A percentile compares a stretch with the other conserved stretches of the same genome.
Evolutionary conservation across 2,113 vertebrate species (phyloP).

Genomic region (Thinocorus orbignyianus): DNA sequence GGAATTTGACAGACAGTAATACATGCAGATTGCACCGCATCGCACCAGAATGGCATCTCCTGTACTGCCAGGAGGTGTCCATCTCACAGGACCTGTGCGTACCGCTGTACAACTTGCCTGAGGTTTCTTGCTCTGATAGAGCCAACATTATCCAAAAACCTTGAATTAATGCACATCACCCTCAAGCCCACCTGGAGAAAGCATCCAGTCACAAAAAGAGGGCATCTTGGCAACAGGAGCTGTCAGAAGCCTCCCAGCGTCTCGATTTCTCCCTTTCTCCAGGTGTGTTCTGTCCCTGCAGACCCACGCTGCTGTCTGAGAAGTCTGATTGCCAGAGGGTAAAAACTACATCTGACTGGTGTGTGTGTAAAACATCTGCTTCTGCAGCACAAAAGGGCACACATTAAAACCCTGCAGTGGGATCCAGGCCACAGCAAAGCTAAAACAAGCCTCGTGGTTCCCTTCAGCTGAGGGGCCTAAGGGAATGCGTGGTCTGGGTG

Average conservation of each 20-base stretch:
- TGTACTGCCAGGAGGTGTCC: background rate
- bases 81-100: background rate
- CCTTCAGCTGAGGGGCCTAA: rapidly evolving
- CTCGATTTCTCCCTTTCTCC: background rate
- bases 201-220: background rate
- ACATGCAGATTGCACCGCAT: background rate
- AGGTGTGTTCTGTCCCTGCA: background rate
- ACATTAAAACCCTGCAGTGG: background rate
- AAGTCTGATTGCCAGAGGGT: background rate
- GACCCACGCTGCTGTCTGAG: background rate
- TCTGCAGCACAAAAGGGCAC: background rate
- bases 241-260: background rate
- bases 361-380: background rate
- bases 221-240: background rate
- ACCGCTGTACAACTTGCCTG: background rate
- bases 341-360: background rate
- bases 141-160: background rate
- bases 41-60: background rate
- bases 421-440: background rate
- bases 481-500: rapidly evolving
- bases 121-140: background rate
- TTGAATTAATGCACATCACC: background rate
- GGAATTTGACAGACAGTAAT: background rate
- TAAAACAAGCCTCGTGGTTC: background rate
- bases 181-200: background rate